Base-by-base conservation (phyloP, 2,888 invertebrate genomes). In the Boloria selene region DNA sequence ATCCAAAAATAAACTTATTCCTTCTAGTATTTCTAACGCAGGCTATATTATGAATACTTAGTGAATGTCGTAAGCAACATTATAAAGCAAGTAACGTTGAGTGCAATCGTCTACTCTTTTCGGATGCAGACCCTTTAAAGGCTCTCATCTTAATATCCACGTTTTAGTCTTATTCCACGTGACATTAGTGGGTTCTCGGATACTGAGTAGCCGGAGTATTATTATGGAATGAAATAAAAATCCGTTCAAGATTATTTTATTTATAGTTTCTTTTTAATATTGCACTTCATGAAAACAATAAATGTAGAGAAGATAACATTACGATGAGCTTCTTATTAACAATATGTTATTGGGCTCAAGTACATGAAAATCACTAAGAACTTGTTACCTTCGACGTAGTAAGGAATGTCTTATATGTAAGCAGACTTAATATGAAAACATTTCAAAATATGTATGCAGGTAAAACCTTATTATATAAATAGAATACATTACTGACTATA, bases 91-190 rank as follows among this genome's bases (percentile, higher is more conserved):
- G 72, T 67, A 79, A 76, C 73, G 72, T 83, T 77, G 80, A 84
- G 87, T 78, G 77, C 76, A 83, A 82, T 84, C 83, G 79, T 81
- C 81, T 82, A 82, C 85, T 86, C 87, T 86, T 88, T 88, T 87
- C 75, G 86, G 85, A 80, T 76, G 75, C 78, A 77, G 77, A 83
- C 82, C 79, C 86, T 83, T 89, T 87, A 89, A 89, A 90, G 85
- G 84, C 88, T 87, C 87, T 87, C 86, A 84, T 88, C 90, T 89
- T 90, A 88, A 88, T 89, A 89, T 85, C 79, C 84, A 81, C 82
- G 86, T 89, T 90, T 88, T 87, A 87, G 83, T 87, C 88, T 90
- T 89, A 89, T 90, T 90, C 88, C 80, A 82, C 79, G 84, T 86
- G 85, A 87, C 88, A 87, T 87, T 87, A 88, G 80, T 82, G 79